Evolutionary conservation across 2,797 vertebrate genomes (phyloP).

Genomic region (Australoheros facetus): DNA sequence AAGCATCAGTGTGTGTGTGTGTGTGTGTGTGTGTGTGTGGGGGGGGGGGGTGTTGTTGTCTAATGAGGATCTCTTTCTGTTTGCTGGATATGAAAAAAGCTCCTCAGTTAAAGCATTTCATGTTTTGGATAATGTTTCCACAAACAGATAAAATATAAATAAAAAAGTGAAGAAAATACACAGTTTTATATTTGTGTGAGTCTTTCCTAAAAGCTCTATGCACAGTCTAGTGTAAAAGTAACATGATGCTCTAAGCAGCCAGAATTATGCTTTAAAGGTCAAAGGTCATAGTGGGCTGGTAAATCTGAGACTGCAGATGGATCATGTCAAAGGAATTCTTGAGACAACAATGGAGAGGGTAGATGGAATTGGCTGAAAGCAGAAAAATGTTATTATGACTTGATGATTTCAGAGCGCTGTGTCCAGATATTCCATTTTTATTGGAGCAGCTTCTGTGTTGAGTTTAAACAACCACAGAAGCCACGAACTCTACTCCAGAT

Average conservation of each 20-base stretch:
- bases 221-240: not conserved
- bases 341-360: not conserved
- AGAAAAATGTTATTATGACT: conserved; percentile 13
- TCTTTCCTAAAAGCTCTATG: not conserved
- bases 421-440: conserved; percentile 1
- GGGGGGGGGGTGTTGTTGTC: not conserved
- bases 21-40: no score
- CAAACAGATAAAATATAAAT: no score
- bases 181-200: not conserved
- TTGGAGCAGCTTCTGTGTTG: not conserved
- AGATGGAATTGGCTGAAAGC: conserved; percentile 1
- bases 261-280: conserved; percentile 34
- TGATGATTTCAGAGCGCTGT: not conserved
- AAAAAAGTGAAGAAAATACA: not conserved
- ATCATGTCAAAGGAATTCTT: conserved; percentile 19
- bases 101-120: not conserved
- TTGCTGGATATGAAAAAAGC: not conserved
- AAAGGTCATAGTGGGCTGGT: conserved; percentile 30
- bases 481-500: not conserved
- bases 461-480: not conserved
- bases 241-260: conserved; percentile 11
- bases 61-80: not conserved
- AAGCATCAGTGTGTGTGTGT: not conserved
- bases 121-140: not conserved
- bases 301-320: conserved; percentile 23